Evolutionary conservation across 2,797 vertebrate genomes (phyloP), one percentile per base, ranked within the genome.

Genomic region (Semaprochilodus insignis): DNA sequence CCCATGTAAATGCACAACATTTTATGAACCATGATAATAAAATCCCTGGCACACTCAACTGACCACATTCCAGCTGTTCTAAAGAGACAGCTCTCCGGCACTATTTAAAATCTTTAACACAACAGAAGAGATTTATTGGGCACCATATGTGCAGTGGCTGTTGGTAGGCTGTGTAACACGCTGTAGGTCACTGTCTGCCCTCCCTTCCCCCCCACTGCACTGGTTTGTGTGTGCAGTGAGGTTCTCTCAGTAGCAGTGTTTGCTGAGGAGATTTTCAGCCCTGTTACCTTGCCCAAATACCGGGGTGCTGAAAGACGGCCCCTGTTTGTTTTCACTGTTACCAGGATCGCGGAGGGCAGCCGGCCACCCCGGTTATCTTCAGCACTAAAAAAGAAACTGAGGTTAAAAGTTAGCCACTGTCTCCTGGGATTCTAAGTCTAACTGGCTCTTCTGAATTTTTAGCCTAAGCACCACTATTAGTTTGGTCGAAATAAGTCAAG

Each of bases 81-180:
- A 93, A 91, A 91, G 81, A 90, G 85, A 88, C 90, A 91, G 90
- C 89, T 92, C 81, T 23, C 81, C 90, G 89, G 88, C 87, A 89
- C 88, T 88, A 90, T 91, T 89, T 87, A 78, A 91, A 90, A 85
- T 89, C 87, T 89, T 88, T 88, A 90, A 90, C 86, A 88, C 77
- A 77, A 86, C 87, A 77, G 19, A 79, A 79, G 83, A 90, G 91
- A 92, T 91, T 91, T 89, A 91, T 91, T 79, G 85, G 85, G 91
- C 90, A 87, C 87, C 88, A 81, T 86, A 87, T 86, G 87, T 60
- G 82, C 44, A 36, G 19, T 76, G 78, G 55, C 74, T 36, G 72
- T 60, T 62, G 85, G 88, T 86, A 82, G 85, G 78, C 81, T 73
- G 48, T 77, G 81, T 36, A 75, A 78, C 52, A 57, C 36, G 77